Evolutionary conservation across 2,797 vertebrate genomes (phyloP).

Genomic region (Martes flavigula): DNA sequence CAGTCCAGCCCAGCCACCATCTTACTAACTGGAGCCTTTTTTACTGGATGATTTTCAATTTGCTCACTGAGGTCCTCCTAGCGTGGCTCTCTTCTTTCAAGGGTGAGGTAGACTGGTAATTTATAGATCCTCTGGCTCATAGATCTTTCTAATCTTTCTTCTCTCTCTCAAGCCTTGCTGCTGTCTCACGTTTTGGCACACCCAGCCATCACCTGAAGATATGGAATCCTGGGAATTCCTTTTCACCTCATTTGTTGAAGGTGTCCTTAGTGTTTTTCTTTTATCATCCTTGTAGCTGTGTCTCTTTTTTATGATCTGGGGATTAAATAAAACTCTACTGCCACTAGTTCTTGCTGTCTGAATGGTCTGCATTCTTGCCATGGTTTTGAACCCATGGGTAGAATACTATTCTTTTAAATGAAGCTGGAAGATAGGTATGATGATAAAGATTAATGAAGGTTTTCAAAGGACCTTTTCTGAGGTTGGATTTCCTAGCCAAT

Average conservation of each 20-base stretch:
- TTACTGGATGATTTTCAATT: background rate
- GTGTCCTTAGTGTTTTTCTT: background rate
- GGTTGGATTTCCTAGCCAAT: background rate
- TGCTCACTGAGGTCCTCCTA: background rate
- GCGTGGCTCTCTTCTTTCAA: background rate
- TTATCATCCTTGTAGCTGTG: background rate
- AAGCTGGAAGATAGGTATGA: background rate
- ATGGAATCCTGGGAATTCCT: background rate
- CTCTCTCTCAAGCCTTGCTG: background rate
- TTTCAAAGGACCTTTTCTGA: conserved; percentile 34
- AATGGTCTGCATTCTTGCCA: background rate
- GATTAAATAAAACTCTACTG: background rate
- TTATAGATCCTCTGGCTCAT: background rate
- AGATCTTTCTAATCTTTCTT: background rate
- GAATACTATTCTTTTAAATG: background rate
- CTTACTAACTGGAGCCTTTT: background rate
- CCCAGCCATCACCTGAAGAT: too few species aligned
- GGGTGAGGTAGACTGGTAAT: background rate
- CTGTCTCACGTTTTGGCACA: background rate
- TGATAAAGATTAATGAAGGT: conserved; percentile 23
- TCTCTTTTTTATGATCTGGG: background rate
- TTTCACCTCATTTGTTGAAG: background rate
- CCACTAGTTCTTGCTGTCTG: background rate
- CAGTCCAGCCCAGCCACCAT: background rate
- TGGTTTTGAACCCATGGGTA: background rate